A percentile compares a stretch with the other conserved stretches of the same genome.
phyloP scores from a whole-genome alignment of 2,113 vertebrate genomes.

The Polypterus bichir region DNA sequence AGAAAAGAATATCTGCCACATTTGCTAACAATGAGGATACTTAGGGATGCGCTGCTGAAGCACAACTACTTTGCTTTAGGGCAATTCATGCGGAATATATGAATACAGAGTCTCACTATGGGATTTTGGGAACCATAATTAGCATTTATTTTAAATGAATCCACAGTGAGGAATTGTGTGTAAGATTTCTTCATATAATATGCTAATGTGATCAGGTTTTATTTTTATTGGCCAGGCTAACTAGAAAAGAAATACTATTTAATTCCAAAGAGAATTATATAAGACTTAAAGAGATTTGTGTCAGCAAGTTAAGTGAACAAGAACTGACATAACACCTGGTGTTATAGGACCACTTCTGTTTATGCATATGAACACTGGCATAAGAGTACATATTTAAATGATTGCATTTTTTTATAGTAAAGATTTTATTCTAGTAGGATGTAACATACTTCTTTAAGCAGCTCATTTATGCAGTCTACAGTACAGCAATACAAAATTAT shows the following conservation, averaged over 20 bases:
- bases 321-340: constrained; percentile 5
- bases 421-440: too few relatives aligned
- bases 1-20: constrained; percentile 20
- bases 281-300: constrained; percentile 4
- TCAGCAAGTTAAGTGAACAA: constrained; percentile 1
- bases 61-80: constrained; percentile 51
- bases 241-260: constrained; percentile 3
- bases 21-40: constrained; percentile 57
- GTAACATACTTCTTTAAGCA: too few relatives aligned
- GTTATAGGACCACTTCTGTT: constrained; percentile 1
- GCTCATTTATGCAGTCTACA: background rate
- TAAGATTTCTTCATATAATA: constrained; percentile 67
- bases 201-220: constrained; percentile 58
- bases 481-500: background rate
- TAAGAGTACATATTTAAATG: too few relatives aligned
- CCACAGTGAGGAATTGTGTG: constrained; percentile 57
- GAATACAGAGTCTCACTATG: constrained; percentile 50
- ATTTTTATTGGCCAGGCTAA: constrained; percentile 1
- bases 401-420: too few relatives aligned
- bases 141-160: constrained; percentile 68
- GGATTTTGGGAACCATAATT: constrained; percentile 67
- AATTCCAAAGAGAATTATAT: background rate
- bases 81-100: constrained; percentile 56
- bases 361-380: background rate
- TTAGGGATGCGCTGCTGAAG: constrained; percentile 42